These are phyloP conservation scores for Cylloceria caligata DNA, from an alignment of 2,888 invertebrate genomes.

Conservation along the genomic window DNA sequence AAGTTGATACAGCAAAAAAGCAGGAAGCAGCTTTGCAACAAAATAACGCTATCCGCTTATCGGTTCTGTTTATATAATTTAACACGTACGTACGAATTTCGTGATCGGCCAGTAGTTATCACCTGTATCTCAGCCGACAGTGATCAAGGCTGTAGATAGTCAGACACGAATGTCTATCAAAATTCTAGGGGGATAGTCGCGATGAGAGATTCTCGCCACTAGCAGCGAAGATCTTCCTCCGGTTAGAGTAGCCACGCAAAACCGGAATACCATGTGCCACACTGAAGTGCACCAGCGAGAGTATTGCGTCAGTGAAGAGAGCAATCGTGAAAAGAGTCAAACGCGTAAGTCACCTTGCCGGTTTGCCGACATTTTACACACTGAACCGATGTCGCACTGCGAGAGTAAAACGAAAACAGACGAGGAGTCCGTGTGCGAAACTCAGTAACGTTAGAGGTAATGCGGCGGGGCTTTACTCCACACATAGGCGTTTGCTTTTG, in stretches of 20 bases:
- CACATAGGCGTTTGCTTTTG: background rate
- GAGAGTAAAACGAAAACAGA: conserved; percentile 39
- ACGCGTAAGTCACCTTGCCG: conserved; percentile 21
- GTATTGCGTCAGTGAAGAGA: conserved; percentile 11
- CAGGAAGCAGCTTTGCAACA: background rate
- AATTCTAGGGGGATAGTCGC: background rate
- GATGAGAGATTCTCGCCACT: background rate
- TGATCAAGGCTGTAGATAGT: conserved; percentile 7
- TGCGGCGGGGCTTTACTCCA: conserved; percentile 2
- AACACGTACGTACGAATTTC: background rate
- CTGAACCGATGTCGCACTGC: conserved; percentile 44
- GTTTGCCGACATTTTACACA: conserved; percentile 57
- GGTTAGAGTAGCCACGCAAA: conserved; percentile 18
- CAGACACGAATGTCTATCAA: background rate
- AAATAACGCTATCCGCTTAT: too few species aligned
- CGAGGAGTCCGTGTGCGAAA: conserved; percentile 32
- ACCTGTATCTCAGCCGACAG: background rate
- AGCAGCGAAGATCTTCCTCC: conserved; percentile 34
- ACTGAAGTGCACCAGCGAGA: background rate
- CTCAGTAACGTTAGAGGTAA: conserved; percentile 31
- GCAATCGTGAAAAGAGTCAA: background rate
- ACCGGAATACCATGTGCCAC: conserved; percentile 1
- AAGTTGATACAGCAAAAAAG: background rate
- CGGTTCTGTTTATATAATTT: too few species aligned
- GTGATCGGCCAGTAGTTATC: background rate